Evolutionary conservation across 2,797 vertebrate genomes (phyloP), one percentile per base, ranked within the genome.

Genomic region (Oreortyx pictus): DNA sequence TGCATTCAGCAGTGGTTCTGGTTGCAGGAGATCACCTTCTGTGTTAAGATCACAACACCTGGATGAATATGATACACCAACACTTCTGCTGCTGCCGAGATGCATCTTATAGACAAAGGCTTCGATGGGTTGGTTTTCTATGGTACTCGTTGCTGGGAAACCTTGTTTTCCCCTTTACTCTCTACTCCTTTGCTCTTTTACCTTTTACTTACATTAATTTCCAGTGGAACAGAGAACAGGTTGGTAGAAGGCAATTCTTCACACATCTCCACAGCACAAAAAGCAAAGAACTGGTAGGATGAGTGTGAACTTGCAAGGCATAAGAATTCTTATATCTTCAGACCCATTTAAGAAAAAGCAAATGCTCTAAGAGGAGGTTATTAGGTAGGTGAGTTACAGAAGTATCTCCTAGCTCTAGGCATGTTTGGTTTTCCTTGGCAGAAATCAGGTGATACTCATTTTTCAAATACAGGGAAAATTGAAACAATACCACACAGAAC

Each of bases 401-500:
- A 37, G 33, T 18, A 41, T 62, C 22, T 82, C 60, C 37, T 29
- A 81, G 57, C 64, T 62, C 52, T 27, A 78, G 22, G 39, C 59
- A 13, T 0, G 35, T 49, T 86, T 59, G 46, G 10, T 83, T 94
- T 79, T 31, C 84, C 64, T 44, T 52, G 74, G 0, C 65, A 65
- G 72, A 85, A 73, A 87, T 71, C 47, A 37, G 81, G 46, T 5
- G 25, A 41, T 78, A 78, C 4, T 60, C 52, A 49, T 88, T 82
- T 56, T 44, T 25, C 56, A 23, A 73, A 80, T 5, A 31, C 18
- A 46, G 33, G 27, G 61, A 66, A 86, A 90, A 93, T 57, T 27
- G 72, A 82, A 93, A 64, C 65, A 75, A 70, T 64, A 50, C 33
- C 61, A 64, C 79, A 60, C 61, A 78, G 68, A 85, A 77, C 11